Evolutionary conservation across 2,797 vertebrate genomes (phyloP).

Genomic region (Picus viridis): DNA sequence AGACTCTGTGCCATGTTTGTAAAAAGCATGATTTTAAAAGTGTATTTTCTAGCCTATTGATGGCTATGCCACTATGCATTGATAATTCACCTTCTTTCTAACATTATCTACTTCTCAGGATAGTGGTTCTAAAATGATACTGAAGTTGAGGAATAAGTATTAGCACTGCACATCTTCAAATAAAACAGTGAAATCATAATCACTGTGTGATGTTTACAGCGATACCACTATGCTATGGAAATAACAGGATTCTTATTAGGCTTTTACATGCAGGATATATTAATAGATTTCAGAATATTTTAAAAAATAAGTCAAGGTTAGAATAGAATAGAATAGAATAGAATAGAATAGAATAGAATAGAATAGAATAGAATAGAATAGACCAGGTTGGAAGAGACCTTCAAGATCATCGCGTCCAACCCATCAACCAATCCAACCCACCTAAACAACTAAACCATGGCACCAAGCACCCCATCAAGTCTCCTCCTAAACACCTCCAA

Average conservation of each 20-base stretch:
- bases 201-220: conserved; percentile 24
- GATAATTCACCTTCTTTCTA: conserved; percentile 68
- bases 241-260: neutral
- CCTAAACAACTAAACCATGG: too few relatives aligned
- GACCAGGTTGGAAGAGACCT: too few relatives aligned
- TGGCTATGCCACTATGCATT: conserved; percentile 36
- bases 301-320: neutral
- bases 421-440: too few relatives aligned
- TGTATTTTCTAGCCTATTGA: conserved; percentile 60
- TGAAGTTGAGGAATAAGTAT: neutral
- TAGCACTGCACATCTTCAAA: conserved; percentile 14
- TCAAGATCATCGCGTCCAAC: too few relatives aligned
- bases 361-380: too few relatives aligned
- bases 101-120: conserved; percentile 47
- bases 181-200: neutral
- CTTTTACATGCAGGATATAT: neutral
- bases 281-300: neutral
- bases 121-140: conserved; percentile 9
- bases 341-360: neutral
- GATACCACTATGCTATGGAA: neutral
- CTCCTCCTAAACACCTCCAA: too few relatives aligned
- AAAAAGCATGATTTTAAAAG: conserved; percentile 69
- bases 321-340: neutral
- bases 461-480: too few relatives aligned
- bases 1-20: conserved; percentile 64